Evolutionary conservation across 2,797 vertebrate species (phyloP).

Genomic region (Astyanax mexicanus): DNA sequence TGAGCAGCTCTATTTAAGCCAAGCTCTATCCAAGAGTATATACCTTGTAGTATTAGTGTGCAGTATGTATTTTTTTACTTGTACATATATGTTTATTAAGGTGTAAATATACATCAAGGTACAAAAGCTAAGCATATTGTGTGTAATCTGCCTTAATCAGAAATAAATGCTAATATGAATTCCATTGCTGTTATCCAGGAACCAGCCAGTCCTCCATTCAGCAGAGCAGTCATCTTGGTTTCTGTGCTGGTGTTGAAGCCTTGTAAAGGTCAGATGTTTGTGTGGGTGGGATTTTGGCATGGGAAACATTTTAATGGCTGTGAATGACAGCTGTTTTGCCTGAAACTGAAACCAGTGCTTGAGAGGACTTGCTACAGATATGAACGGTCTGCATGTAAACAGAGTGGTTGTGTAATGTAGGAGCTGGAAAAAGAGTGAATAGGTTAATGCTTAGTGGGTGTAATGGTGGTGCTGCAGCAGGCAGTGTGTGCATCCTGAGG

Average conservation of each 20-base stretch:
- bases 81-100: too few species aligned
- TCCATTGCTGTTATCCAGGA: neutral
- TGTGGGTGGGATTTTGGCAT: conserved; percentile 25
- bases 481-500: too few species aligned
- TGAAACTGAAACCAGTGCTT: conserved; percentile 2
- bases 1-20: too few species aligned
- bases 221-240: neutral
- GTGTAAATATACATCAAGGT: too few species aligned
- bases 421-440: neutral
- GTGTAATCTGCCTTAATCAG: neutral
- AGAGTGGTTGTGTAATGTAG: neutral
- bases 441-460: neutral
- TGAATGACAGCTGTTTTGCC: conserved; percentile 2
- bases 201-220: too few species aligned
- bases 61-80: too few species aligned
- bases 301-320: conserved; percentile 11
- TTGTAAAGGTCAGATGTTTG: conserved; percentile 42
- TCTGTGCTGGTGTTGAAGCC: neutral
- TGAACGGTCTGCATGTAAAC: neutral
- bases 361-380: neutral
- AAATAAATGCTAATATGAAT: neutral
- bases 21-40: too few species aligned
- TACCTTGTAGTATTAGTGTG: too few species aligned
- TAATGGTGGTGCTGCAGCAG: too few species aligned
- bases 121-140: neutral